Evolutionary conservation across 35 echinoderm and acorn worm species (phyloP).

Genomic region (Heliocidaris erythrogramma): DNA sequence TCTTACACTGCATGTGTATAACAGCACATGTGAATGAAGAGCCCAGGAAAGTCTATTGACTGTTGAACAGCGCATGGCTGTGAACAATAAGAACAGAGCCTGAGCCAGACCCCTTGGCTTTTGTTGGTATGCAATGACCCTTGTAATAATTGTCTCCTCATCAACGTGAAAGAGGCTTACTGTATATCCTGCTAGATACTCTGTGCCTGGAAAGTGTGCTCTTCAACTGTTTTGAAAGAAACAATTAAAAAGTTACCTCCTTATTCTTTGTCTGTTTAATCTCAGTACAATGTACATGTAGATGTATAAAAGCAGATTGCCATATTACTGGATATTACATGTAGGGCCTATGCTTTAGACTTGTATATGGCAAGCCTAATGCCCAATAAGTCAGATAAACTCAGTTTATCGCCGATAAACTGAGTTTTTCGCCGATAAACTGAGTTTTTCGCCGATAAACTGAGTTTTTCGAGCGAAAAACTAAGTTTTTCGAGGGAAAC

Average conservation of each 20-base stretch:
- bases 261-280: too few relatives aligned
- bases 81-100: not conserved
- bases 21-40: not conserved
- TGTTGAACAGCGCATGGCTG: not conserved
- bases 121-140: not conserved
- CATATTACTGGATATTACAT: too few relatives aligned
- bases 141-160: not conserved
- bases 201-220: not conserved
- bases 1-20: not conserved
- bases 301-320: too few relatives aligned
- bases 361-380: too few relatives aligned
- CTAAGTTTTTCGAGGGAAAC: too few relatives aligned
- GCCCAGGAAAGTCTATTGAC: not conserved
- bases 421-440: too few relatives aligned
- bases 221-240: not conserved
- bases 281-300: too few relatives aligned
- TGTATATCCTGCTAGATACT: not conserved
- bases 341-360: too few relatives aligned
- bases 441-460: too few relatives aligned
- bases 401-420: too few relatives aligned
- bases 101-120: not conserved
- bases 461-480: too few relatives aligned
- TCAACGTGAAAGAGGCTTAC: not conserved
- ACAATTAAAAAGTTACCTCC: not conserved
- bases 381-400: too few relatives aligned